These are phyloP conservation scores for Bos javanicus DNA, from an alignment of 2,113 vertebrate species.

Conservation along the genomic window DNA sequence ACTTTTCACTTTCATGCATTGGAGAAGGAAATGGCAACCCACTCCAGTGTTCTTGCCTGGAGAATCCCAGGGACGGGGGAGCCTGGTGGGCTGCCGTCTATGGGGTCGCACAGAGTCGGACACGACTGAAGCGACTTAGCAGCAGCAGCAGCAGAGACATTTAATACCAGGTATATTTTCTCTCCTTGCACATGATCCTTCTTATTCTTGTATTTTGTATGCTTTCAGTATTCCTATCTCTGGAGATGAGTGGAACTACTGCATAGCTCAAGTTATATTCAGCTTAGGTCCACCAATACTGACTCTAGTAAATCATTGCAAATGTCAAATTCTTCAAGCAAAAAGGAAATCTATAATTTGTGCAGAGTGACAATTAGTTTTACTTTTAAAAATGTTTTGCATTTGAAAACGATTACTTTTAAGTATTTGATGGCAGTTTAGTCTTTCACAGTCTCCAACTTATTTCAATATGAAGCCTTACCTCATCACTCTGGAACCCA, in stretches of 20 bases:
- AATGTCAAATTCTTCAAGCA: neutral
- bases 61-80: too few species aligned
- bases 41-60: too few species aligned
- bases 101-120: too few species aligned
- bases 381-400: slow-evolving; percentile 13
- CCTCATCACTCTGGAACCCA: slow-evolving; percentile 71
- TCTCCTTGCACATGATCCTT: neutral
- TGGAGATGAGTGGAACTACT: neutral
- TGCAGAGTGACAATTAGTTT: neutral
- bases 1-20: too few species aligned
- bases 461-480: slow-evolving; percentile 69
- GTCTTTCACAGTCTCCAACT: slow-evolving; percentile 68
- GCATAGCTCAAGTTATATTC: neutral
- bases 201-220: neutral
- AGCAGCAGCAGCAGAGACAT: neutral
- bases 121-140: too few species aligned
- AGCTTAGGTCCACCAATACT: neutral
- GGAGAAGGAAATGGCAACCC: too few species aligned
- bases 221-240: neutral
- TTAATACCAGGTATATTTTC: neutral
- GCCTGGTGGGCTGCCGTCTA: too few species aligned
- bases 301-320: neutral
- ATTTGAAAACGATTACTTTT: neutral
- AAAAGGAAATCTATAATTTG: neutral
- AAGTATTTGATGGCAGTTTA: slow-evolving; percentile 47